Conservation (phyloP, 1,140 invertebrate species). For the Tetramorium alpestre region DNA sequence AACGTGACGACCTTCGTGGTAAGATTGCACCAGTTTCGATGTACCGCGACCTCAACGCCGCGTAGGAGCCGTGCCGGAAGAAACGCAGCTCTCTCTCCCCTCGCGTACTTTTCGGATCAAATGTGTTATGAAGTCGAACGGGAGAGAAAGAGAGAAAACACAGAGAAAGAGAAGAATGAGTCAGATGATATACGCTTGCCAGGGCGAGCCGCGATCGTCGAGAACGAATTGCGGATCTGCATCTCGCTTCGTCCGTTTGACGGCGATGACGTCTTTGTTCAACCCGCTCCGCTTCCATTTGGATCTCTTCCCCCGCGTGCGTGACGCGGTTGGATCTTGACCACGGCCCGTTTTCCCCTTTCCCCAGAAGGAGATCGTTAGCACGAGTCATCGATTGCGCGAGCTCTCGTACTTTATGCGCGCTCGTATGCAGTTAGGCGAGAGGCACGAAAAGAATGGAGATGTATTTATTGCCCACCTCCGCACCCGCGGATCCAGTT, state of each 20-base stretch:
- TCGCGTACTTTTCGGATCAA: conserved; percentile 26
- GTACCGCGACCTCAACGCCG: conserved; percentile 26
- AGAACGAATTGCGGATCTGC: conserved; percentile 28
- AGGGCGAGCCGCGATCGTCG: not conserved
- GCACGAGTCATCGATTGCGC: conserved; percentile 19
- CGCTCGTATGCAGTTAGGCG: not conserved
- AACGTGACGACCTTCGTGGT: conserved; percentile 54
- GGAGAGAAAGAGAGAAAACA: not conserved
- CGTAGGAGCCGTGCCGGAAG: conserved; percentile 27
- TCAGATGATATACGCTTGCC: conserved; percentile 44
- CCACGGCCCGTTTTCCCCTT: not conserved
- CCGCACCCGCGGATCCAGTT: conserved; percentile 28
- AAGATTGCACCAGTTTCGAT: conserved; percentile 59
- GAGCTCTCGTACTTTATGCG: not conserved
- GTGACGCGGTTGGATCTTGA: conserved; percentile 6
- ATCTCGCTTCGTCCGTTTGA: conserved; percentile 22
- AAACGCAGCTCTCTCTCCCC: not conserved
- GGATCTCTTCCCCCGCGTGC: conserved; percentile 13
- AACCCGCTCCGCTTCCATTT: conserved; percentile 15
- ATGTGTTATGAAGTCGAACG: conserved; percentile 2
- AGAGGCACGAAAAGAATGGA: not conserved
- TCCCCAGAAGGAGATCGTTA: conserved; percentile 23
- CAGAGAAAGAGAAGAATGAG: not conserved
- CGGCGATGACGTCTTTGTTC: conserved; percentile 27
- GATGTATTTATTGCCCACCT: conserved; percentile 45